A percentile compares a stretch with the other conserved stretches of the same genome.
phyloP scores from a whole-genome alignment of 2,113 vertebrate species.

The Boleophthalmus pectinirostris region DNA sequence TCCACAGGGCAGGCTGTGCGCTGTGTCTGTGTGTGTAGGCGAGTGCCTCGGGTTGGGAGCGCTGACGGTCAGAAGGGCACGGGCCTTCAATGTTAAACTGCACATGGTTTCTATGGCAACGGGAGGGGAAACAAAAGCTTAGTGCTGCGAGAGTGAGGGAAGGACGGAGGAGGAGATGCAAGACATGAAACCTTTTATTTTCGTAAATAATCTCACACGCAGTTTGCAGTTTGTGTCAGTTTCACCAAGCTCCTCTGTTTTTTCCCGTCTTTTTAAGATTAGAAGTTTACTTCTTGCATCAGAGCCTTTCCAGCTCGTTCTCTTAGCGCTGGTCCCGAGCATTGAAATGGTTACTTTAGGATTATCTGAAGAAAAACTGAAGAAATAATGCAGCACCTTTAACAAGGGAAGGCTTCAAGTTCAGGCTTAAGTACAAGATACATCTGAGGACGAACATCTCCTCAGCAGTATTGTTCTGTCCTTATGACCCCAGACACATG shows the following conservation, averaged over 20 bases:
- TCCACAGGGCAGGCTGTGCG: conserved; percentile 44
- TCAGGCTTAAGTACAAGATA: not conserved
- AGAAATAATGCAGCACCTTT: not conserved
- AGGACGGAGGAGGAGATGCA: conserved; percentile 52
- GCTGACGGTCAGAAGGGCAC: conserved; percentile 70
- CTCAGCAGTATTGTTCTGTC: not conserved
- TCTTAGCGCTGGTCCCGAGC: not conserved
- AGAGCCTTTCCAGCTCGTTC: not conserved
- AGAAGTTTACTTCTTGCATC: not conserved
- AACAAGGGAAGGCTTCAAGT: not conserved
- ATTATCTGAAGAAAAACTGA: not conserved
- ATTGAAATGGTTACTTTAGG: not conserved
- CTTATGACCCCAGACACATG: not conserved
- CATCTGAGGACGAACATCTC: not conserved
- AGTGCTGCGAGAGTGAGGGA: conserved; percentile 53
- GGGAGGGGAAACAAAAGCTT: conserved; percentile 65
- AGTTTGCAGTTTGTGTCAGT: conserved; percentile 38
- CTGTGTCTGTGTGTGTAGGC: conserved; percentile 56
- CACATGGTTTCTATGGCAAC: conserved; percentile 60
- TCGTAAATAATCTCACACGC: conserved; percentile 25
- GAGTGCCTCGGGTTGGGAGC: conserved; percentile 56
- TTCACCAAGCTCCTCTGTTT: conserved; percentile 37
- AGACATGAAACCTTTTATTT: conserved; percentile 47
- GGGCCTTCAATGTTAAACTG: conserved; percentile 62
- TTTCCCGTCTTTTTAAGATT: not conserved